A percentile compares a stretch with the other conserved stretches of the same genome.
Conservation (phyloP, 2,797 vertebrate species). For the Microctenopoma stevenorrisi region DNA sequence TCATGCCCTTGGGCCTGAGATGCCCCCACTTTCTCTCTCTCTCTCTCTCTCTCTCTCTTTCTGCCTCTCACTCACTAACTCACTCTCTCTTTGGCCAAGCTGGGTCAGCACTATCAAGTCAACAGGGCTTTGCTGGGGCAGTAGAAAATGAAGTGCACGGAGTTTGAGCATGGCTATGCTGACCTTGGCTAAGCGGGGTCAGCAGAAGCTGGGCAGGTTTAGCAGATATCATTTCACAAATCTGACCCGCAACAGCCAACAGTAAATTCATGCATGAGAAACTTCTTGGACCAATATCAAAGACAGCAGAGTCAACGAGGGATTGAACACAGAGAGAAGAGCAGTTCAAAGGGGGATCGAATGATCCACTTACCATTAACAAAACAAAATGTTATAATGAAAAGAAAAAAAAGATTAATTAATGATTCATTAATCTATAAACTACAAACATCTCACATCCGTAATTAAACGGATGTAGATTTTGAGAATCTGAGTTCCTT, state of each 20-base stretch:
- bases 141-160: slow-evolving; percentile 71
- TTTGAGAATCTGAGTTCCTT: no score
- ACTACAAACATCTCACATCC: no score
- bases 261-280: slow-evolving; percentile 64
- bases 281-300: slow-evolving; percentile 65
- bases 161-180: slow-evolving; percentile 68
- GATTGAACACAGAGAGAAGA: slow-evolving; percentile 40
- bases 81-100: slow-evolving; percentile 59
- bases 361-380: slow-evolving; percentile 53
- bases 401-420: no score
- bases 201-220: slow-evolving; percentile 67
- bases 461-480: neutral
- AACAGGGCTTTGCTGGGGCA: slow-evolving; percentile 67
- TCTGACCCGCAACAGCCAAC: slow-evolving; percentile 52
- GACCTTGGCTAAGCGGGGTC: slow-evolving; percentile 78
- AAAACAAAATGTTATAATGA: neutral
- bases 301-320: slow-evolving; percentile 50
- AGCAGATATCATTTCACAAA: slow-evolving; percentile 72
- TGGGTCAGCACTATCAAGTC: slow-evolving; percentile 76
- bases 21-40: slow-evolving; percentile 73
- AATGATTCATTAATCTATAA: neutral
- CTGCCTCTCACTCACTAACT: slow-evolving; percentile 47
- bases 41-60: slow-evolving; percentile 15
- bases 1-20: slow-evolving; percentile 82
- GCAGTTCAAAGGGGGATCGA: slow-evolving; percentile 37